Conservation (phyloP, 2,888 invertebrate species). For the Cheilosia vulpina region DNA sequence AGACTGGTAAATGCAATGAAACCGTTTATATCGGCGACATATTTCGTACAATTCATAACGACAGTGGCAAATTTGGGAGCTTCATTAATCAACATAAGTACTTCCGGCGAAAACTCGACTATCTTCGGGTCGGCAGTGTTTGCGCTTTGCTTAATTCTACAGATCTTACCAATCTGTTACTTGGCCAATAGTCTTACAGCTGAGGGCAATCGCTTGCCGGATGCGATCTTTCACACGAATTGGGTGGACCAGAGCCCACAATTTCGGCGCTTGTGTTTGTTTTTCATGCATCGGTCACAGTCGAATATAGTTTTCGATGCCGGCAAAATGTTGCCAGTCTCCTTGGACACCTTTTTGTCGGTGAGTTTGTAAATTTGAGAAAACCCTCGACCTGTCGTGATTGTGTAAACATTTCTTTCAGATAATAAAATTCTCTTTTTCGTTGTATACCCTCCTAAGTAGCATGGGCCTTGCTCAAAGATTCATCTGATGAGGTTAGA, state of each 20-base stretch:
- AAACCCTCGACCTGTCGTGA: no score
- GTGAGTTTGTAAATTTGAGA: conserved; percentile 70
- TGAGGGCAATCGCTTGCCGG: conserved; percentile 76
- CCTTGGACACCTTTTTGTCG: conserved; percentile 78
- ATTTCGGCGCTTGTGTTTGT: conserved; percentile 76
- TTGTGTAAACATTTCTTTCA: conserved; percentile 26
- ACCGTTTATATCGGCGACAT: conserved; percentile 78
- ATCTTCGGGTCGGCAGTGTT: conserved; percentile 75
- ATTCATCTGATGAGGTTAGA: no score
- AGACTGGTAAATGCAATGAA: conserved; percentile 74
- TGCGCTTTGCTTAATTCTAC: conserved; percentile 76
- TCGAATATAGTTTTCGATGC: conserved; percentile 78
- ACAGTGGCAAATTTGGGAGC: conserved; percentile 77
- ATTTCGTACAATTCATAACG: conserved; percentile 78
- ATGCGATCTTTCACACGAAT: conserved; percentile 78
- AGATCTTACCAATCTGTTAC: conserved; percentile 79
- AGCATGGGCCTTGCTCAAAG: conserved; percentile 76
- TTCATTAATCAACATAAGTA: conserved; percentile 77
- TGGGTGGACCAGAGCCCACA: conserved; percentile 77
- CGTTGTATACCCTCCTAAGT: conserved; percentile 78
- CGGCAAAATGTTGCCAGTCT: conserved; percentile 78
- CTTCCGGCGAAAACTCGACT: conserved; percentile 76
- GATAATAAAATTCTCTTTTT: conserved; percentile 79
- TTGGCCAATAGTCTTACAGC: conserved; percentile 77
- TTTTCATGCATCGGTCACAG: conserved; percentile 78